Conservation (phyloP, 2,797 vertebrate species). For the Pseudochromis fuscus region DNA sequence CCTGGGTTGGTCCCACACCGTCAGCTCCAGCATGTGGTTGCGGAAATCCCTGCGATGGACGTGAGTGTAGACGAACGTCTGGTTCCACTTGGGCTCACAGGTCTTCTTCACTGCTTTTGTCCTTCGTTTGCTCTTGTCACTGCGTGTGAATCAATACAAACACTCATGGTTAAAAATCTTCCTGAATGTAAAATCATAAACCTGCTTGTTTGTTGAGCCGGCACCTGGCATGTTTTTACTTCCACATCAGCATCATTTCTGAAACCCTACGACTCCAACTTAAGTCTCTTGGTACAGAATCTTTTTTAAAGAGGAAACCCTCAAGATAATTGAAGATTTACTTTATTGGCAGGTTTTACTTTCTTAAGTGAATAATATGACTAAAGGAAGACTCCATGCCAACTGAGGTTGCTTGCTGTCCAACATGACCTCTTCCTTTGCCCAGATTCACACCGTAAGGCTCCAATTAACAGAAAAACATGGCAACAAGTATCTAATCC, state of each 20-base stretch:
- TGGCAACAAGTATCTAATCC: neutral
- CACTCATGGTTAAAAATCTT: neutral
- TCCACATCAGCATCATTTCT: no score
- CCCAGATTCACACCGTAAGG: no score
- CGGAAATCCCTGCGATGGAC: conserved; percentile 96
- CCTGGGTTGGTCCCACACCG: conserved; percentile 95
- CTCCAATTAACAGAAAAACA: neutral
- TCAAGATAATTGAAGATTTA: no score
- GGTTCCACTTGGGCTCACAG: conserved; percentile 96
- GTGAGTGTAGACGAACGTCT: conserved; percentile 95
- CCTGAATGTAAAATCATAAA: neutral
- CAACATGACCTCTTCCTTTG: no score
- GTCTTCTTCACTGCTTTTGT: conserved; percentile 96
- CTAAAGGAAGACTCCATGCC: no score
- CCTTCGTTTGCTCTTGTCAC: conserved; percentile 96
- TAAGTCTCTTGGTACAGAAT: neutral
- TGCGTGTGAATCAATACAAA: conserved; percentile 68
- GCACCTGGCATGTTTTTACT: no score
- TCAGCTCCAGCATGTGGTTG: conserved; percentile 96
- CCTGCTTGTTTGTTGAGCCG: no score
- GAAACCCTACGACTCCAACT: no score
- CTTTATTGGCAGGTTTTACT: no score
- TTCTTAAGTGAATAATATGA: no score
- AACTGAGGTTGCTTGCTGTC: no score
- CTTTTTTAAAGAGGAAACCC: neutral